Evolutionary conservation across 2,113 vertebrate species (phyloP).

Genomic region (Eleginops maclovinus): DNA sequence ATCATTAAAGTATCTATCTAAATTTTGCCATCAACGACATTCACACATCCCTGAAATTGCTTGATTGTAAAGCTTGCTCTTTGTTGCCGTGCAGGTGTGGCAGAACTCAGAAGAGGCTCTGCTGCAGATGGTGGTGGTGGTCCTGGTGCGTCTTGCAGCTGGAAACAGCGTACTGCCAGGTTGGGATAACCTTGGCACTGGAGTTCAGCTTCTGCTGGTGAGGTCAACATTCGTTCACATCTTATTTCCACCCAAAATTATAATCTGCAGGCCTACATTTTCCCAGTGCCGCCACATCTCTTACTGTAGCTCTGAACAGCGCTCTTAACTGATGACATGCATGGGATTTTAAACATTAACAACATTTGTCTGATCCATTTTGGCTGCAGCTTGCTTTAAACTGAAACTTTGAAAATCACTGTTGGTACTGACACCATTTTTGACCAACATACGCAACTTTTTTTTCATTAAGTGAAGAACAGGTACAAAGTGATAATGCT

Average conservation of each 20-base stretch:
- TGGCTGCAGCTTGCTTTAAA: background rate
- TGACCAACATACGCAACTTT: background rate
- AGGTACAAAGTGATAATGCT: too few relatives aligned
- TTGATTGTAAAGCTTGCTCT: constrained; percentile 1
- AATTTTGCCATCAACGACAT: background rate
- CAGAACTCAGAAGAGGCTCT: constrained; percentile 94
- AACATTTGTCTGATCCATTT: background rate
- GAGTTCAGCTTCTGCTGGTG: constrained; percentile 93
- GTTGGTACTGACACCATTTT: background rate
- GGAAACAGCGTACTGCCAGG: constrained; percentile 82
- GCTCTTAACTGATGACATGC: background rate
- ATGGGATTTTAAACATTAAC: background rate
- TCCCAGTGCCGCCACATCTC: background rate
- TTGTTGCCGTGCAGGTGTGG: constrained; percentile 88
- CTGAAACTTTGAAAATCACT: background rate
- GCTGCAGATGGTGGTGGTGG: constrained; percentile 89
- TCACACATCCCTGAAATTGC: background rate
- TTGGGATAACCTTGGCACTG: constrained; percentile 90
- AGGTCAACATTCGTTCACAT: background rate
- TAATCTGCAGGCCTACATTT: background rate
- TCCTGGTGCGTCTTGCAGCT: constrained; percentile 83
- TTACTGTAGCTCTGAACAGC: background rate
- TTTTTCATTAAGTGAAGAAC: background rate
- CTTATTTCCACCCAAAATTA: background rate
- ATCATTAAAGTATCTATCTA: constrained; percentile 10